These are phyloP conservation scores for Cochlearius cochlearius DNA, from an alignment of 2,113 vertebrate species.

Conservation along the genomic window DNA sequence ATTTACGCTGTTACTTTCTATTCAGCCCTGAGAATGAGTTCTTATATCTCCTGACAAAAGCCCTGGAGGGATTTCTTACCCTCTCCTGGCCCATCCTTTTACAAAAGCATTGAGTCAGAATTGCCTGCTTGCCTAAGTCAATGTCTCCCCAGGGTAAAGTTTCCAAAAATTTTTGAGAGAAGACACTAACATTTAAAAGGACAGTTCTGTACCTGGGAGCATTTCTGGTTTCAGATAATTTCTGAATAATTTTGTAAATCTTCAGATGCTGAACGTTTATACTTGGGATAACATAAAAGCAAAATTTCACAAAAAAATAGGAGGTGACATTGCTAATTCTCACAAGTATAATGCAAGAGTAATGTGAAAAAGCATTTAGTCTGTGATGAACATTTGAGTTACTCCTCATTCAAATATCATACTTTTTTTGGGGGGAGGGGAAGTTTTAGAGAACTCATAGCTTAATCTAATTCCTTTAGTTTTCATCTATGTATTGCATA, in stretches of 20 bases:
- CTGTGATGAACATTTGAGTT: neutral
- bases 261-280: neutral
- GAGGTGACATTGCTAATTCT: neutral
- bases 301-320: neutral
- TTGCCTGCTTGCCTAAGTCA: neutral
- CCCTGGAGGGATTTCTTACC: neutral
- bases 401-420: neutral
- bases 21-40: neutral
- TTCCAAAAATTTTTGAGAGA: neutral
- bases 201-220: neutral
- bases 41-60: neutral
- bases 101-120: neutral
- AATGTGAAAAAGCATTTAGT: neutral
- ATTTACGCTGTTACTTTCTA: neutral
- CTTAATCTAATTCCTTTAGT: neutral
- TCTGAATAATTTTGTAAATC: neutral
- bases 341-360: neutral
- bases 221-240: neutral
- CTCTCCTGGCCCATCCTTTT: neutral
- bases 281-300: neutral
- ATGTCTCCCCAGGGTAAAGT: neutral
- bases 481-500: neutral
- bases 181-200: neutral
- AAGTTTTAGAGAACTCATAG: neutral
- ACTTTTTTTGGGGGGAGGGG: neutral